Evolutionary conservation across 2,888 invertebrate genomes (phyloP).

Genomic region (Lasioglossum zephyrum): DNA sequence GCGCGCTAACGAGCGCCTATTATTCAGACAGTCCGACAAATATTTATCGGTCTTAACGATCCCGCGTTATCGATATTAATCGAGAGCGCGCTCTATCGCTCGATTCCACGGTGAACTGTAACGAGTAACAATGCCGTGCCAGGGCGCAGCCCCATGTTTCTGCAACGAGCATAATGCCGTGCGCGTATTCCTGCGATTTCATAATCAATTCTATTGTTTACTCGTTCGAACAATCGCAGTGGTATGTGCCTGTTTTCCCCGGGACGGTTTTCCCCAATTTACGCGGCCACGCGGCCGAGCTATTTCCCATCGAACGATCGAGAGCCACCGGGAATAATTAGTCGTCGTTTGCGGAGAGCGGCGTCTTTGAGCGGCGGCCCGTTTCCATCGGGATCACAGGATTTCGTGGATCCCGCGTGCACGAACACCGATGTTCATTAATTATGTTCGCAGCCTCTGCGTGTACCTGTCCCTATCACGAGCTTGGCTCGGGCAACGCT

Average conservation of each 20-base stretch:
- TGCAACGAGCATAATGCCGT: conserved; percentile 2
- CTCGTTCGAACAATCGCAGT: neutral
- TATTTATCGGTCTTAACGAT: conserved; percentile 33
- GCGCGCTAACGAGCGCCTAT: conserved; percentile 31
- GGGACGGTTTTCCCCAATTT: neutral
- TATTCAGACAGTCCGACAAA: conserved; percentile 23
- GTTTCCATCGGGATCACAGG: conserved; percentile 29
- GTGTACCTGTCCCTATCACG: conserved; percentile 52
- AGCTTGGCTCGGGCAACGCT: conserved; percentile 26
- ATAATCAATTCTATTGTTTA: neutral
- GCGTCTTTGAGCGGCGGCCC: conserved; percentile 23
- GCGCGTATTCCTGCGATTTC: conserved; percentile 24
- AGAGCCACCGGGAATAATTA: conserved; percentile 15
- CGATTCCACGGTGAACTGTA: neutral
- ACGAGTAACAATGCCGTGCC: conserved; percentile 12
- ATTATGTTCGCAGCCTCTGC: conserved; percentile 52
- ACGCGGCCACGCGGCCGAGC: too few relatives aligned
- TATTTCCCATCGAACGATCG: neutral
- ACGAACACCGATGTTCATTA: conserved; percentile 51
- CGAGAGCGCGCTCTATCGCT: neutral
- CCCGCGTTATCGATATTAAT: conserved; percentile 40
- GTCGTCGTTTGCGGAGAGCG: neutral
- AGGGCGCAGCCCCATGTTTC: neutral
- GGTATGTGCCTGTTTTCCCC: neutral
- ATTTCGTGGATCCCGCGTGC: conserved; percentile 18